Base-by-base conservation (phyloP, 2,113 vertebrate species). In the Rhinoderma darwinii region DNA sequence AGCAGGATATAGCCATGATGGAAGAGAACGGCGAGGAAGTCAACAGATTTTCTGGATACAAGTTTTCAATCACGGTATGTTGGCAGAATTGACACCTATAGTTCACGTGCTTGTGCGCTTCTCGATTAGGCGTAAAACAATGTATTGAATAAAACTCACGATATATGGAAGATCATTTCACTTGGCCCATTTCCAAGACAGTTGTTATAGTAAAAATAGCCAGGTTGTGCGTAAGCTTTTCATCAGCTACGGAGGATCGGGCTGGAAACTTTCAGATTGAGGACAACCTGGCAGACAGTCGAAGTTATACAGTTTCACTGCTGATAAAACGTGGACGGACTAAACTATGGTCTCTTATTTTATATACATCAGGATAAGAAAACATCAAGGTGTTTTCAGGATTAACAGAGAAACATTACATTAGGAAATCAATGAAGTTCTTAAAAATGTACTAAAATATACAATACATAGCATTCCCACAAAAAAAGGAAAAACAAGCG, bases 131-230 rank as follows among this genome's bases (percentile, higher is more conserved):
- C 54, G 12, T 43, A 30, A 5, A 43, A 61, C 50, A 80, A 61
- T 63, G 78, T 63, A 41, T 43, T 81, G 78, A 81, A 61, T 39
- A 25, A 63, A 41, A 54, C 77, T 50, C 44, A 27, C 77, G 59
- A 79, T 79, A 59, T n/a, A 61, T 81, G 35, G 25, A 43, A 63
- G 54, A 81, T 27, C 14, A 72, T 72, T 72, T 72, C 18, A 15
- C 54, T 81, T 81, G 78, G 78, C 54, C 35, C 35, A 43, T 35
- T 81, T 81, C 54, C 78, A 54, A 81, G 78, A 63, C 78, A 61
- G 78, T 61, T 81, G 39, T 79, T 80, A 43, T 27, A 81, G 56
- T 27, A 81, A 81, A 43, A 37, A 81, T 81, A 81, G 56, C 56
- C 78, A 61, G 54, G 32, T 81, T 81, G 12, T 41, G 54, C 54